phyloP scores from a whole-genome alignment of 2,113 vertebrate species.

The Nicator chloris region DNA sequence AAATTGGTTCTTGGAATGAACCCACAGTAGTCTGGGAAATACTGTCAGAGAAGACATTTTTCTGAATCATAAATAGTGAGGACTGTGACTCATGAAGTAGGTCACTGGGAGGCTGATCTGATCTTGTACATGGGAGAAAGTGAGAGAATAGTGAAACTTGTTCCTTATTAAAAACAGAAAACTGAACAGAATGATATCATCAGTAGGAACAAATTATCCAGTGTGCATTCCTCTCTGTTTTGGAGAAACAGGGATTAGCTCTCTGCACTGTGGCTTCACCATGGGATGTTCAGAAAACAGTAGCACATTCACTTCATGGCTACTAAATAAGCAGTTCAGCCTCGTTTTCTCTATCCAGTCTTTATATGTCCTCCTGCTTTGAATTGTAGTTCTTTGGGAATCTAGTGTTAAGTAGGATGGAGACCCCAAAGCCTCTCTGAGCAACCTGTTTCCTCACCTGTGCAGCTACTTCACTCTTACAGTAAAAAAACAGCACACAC shows the following conservation, averaged over 20 bases:
- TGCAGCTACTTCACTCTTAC: background rate
- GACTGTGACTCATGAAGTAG: slow-evolving; percentile 73
- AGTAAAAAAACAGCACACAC: background rate
- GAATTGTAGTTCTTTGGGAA: background rate
- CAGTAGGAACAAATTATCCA: slow-evolving; percentile 66
- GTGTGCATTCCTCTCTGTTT: slow-evolving; percentile 30
- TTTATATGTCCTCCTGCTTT: background rate
- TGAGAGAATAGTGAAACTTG: slow-evolving; percentile 57
- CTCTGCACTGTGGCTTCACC: background rate
- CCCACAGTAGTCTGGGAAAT: slow-evolving; percentile 74
- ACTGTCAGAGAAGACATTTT: slow-evolving; percentile 72
- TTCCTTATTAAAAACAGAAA: slow-evolving; percentile 60
- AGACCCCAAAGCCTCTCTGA: background rate
- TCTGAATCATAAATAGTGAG: slow-evolving; percentile 77
- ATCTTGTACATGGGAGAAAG: slow-evolving; percentile 64
- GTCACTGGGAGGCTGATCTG: slow-evolving; percentile 71
- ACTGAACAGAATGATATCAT: slow-evolving; percentile 54
- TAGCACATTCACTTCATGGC: slow-evolving; percentile 31
- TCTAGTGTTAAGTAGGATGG: background rate
- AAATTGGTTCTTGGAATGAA: slow-evolving; percentile 80
- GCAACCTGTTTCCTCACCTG: background rate
- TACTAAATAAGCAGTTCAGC: background rate
- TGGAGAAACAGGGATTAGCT: slow-evolving; percentile 24
- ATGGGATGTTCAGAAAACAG: slow-evolving; percentile 20
- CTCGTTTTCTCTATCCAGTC: background rate